Evolutionary conservation across 2,888 invertebrate genomes (phyloP).

Genomic region (Sympetrum striolatum): DNA sequence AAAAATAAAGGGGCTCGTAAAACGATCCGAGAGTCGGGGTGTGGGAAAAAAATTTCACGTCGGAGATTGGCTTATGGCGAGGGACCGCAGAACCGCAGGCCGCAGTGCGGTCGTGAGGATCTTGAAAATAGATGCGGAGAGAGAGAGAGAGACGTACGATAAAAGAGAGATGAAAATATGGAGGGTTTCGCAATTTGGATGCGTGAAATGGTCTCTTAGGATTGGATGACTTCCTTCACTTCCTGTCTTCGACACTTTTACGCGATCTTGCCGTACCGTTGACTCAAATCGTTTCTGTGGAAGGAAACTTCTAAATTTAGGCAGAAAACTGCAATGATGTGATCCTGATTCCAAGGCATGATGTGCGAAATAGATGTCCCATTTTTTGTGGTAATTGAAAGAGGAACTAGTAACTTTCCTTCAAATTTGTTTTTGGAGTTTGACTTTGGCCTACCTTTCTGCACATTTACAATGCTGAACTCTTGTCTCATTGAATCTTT

Average conservation of each 20-base stretch:
- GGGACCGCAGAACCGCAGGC: conserved; percentile 4
- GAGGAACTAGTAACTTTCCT: no score
- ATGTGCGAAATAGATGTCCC: no score
- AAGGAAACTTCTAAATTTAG: no score
- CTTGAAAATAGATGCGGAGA: neutral
- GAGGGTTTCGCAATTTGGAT: neutral
- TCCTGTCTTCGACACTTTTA: neutral
- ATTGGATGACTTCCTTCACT: neutral
- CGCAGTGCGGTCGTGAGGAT: neutral
- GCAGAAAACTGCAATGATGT: no score
- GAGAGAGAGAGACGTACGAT: neutral
- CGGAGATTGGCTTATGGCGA: neutral
- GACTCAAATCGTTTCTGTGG: no score
- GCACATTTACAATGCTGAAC: no score
- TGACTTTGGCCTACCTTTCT: no score
- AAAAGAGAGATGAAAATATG: neutral
- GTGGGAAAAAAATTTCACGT: neutral
- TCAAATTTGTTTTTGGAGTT: no score
- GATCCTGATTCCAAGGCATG: no score
- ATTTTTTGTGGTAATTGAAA: no score
- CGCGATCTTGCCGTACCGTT: no score
- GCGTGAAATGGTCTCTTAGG: neutral
- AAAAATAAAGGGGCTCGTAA: neutral
- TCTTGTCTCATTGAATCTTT: no score
- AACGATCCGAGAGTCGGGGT: neutral